Base-by-base conservation (phyloP, 2,797 vertebrate species). In the Momotus momota region DNA sequence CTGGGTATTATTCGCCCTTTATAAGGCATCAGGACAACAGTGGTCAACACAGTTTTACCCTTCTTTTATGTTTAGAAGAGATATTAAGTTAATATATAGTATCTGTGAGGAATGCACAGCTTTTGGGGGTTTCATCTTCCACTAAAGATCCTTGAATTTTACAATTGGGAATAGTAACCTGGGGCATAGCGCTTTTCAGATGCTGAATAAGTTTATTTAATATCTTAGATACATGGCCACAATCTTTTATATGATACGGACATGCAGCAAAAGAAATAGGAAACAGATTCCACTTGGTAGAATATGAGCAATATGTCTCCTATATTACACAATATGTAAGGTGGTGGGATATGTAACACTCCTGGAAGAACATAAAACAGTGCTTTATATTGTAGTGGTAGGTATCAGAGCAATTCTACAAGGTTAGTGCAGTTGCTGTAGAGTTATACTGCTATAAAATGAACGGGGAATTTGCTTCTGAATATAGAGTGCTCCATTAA, bases 211-310 rank as follows among this genome's bases (percentile, higher is more conserved):
- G 45, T 22, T 52, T 69, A 70, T 84, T 79, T 88, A 93, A 79
- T 74, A 61, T 65, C 91, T 90, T 43, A 86, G 69, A 81, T 61
- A 51, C 51, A 70, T 26, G 46, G 60, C 51, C 23, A 10, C 61
- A 83, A 78, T 71, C 14, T 81, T 46, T 89, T 92, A 60, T 77
- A 75, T 12, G 71, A 81, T 71, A 81, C 62, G 61, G 75, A 89
- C n/a, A 55, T 38, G 87, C 67, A 81, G 86, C 29, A 78, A 60
- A 82, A 92, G 79, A 94, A 96, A 94, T 35, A 55, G 2, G 3
- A 92, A 95, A 54, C 81, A 96, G 92, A 92, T 94, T 95, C 91
- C 33, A 74, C 72, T 58, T 58, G 17, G 41, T 62, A 62, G 57
- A 90, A 89, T 92, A 71, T 51, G 57, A 92, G 83, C 49, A 92